Conservation (phyloP, 1,140 invertebrate genomes). For the Temnothorax nylanderi region DNA sequence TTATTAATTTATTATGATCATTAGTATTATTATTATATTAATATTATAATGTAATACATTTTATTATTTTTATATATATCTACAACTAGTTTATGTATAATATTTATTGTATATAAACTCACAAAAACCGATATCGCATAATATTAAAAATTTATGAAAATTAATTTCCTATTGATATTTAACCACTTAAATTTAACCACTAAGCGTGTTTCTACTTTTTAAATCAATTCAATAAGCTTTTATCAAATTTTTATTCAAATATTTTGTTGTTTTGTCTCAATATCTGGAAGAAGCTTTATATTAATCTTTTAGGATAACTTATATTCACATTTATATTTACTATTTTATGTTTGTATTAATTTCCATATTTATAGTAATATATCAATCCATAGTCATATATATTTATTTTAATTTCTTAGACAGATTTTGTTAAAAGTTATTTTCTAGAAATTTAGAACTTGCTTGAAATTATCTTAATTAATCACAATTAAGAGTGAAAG, state of each 20-base stretch:
- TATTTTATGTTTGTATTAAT: not conserved
- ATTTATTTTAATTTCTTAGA: not conserved
- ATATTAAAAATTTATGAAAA: constrained; percentile 14
- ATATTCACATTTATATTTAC: not conserved
- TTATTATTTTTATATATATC: not conserved
- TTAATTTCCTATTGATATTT: not conserved
- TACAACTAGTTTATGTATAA: too few relatives aligned
- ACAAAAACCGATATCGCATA: not conserved
- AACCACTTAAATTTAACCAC: not conserved
- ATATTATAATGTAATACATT: not conserved
- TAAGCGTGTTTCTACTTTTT: not conserved
- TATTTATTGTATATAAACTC: not conserved
- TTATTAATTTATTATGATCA: not conserved
- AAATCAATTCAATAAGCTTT: not conserved
- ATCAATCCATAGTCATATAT: not conserved
- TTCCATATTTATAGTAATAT: not conserved
- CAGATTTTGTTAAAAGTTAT: not conserved
- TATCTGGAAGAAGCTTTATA: not conserved
- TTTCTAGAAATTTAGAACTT: not conserved
- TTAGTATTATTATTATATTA: not conserved
- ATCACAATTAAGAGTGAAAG: not conserved
- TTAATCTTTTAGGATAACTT: not conserved
- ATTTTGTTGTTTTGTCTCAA: constrained; percentile 6
- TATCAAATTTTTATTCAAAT: not conserved
- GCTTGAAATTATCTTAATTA: not conserved